These are phyloP conservation scores for Cecidostiba fungosa DNA, from an alignment of 2,888 invertebrate genomes.

Conservation along the genomic window DNA sequence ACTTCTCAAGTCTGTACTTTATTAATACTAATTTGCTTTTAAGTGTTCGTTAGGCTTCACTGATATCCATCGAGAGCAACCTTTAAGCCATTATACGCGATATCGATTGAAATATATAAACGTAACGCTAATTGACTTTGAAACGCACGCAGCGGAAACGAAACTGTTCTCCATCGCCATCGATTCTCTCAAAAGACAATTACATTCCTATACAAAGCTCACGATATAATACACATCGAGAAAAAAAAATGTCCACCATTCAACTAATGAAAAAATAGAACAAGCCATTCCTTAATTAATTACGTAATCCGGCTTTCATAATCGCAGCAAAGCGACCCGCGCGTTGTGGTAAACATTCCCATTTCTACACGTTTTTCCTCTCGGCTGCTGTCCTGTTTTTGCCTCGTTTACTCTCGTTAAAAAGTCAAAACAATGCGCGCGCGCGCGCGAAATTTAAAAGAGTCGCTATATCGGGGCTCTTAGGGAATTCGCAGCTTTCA, in stretches of 20 bases:
- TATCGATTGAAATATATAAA: not conserved
- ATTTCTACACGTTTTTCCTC: constrained; percentile 8
- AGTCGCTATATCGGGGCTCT: not conserved
- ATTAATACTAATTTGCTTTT: not conserved
- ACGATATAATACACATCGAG: not conserved
- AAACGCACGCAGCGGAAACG: not conserved
- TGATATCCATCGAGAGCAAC: not conserved
- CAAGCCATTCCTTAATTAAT: constrained; percentile 16
- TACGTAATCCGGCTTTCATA: constrained; percentile 8
- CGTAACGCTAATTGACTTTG: not conserved
- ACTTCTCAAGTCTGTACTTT: not conserved
- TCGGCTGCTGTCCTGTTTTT: not conserved
- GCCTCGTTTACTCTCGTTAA: constrained; percentile 6
- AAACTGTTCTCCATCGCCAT: not conserved
- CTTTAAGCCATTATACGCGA: not conserved
- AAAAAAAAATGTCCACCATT: not conserved
- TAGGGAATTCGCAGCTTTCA: constrained; percentile 3
- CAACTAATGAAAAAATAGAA: not conserved
- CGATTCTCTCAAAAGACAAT: too few relatives aligned
- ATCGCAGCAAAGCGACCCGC: not conserved
- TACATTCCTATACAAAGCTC: too few relatives aligned
- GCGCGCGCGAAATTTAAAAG: not conserved
- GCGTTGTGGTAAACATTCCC: not conserved
- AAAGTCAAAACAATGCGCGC: constrained; percentile 20
- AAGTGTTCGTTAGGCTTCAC: not conserved